phyloP scores from a whole-genome alignment of 2,113 vertebrate genomes.

The Phalacrocorax brasilianus region DNA sequence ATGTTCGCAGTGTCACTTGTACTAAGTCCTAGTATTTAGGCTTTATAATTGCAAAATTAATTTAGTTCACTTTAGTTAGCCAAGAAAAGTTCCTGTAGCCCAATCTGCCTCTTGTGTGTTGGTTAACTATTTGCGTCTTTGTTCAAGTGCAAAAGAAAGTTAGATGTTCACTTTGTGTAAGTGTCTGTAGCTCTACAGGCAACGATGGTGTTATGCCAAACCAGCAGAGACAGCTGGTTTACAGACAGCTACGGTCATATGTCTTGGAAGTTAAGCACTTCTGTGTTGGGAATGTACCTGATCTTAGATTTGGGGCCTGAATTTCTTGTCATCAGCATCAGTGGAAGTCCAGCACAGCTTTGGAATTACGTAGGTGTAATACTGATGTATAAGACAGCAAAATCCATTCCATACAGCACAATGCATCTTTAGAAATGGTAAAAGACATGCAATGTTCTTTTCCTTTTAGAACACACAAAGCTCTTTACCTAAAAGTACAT shows the following conservation, averaged over 20 bases:
- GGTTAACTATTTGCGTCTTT: not conserved
- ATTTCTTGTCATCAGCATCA: not conserved
- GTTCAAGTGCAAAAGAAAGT: not conserved
- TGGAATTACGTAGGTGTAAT: slow-evolving; percentile 3
- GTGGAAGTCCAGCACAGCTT: not conserved
- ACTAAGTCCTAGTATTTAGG: not conserved
- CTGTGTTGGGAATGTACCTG: not conserved
- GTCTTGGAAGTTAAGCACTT: not conserved
- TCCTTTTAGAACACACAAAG: slow-evolving; percentile 15
- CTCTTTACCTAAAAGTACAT: not conserved
- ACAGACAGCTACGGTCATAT: not conserved
- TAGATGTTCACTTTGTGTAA: not conserved
- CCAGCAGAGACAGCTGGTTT: not conserved
- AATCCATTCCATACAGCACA: not conserved
- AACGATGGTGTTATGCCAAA: not conserved
- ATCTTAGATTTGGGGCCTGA: not conserved
- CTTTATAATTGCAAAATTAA: not conserved
- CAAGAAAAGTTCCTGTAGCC: not conserved
- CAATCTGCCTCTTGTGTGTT: not conserved
- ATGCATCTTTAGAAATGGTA: not conserved
- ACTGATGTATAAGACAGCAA: not conserved
- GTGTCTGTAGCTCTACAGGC: not conserved
- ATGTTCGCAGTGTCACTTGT: not conserved
- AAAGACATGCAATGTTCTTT: not conserved
- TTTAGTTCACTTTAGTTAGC: not conserved